These are phyloP conservation scores for Scotopteryx bipunctaria DNA, from an alignment of 2,888 invertebrate genomes.

Conservation along the genomic window DNA sequence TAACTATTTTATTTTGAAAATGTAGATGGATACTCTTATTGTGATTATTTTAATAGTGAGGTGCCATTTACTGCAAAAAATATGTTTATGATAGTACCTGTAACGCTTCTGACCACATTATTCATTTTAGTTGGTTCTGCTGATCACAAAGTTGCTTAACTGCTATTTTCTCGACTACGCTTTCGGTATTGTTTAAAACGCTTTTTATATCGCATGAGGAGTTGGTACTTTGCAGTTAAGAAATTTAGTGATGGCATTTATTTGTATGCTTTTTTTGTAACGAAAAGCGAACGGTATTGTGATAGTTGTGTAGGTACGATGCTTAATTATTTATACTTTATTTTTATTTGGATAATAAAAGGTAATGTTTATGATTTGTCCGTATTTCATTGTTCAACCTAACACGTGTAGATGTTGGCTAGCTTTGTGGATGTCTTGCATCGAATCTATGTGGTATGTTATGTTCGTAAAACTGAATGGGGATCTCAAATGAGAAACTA, in stretches of 20 bases:
- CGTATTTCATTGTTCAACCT: conserved; percentile 70
- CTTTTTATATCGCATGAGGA: conserved; percentile 31
- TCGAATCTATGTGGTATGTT: conserved; percentile 3
- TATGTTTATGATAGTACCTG: conserved; percentile 63
- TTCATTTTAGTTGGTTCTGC: conserved; percentile 52
- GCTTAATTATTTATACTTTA: conserved; percentile 71
- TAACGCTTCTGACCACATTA: conserved; percentile 57
- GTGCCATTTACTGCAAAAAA: conserved; percentile 75
- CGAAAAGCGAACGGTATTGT: conserved; percentile 63
- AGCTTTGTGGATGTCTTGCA: conserved; percentile 45
- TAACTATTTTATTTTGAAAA: conserved; percentile 22
- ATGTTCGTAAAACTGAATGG: conserved; percentile 1
- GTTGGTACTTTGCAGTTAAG: conserved; percentile 48
- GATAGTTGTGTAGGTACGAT: conserved; percentile 79
- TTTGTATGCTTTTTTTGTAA: conserved; percentile 38
- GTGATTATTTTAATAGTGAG: conserved; percentile 72
- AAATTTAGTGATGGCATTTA: conserved; percentile 51
- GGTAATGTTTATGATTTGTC: conserved; percentile 63
- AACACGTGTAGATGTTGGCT: conserved; percentile 48
- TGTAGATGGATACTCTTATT: conserved; percentile 48
- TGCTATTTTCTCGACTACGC: conserved; percentile 34
- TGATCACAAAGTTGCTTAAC: conserved; percentile 57
- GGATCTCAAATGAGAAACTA: no score
- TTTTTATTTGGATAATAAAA: conserved; percentile 75
- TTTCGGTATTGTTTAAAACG: conserved; percentile 26